Conservation (phyloP, 2,888 invertebrate genomes). For the Stenodera caucasica region DNA sequence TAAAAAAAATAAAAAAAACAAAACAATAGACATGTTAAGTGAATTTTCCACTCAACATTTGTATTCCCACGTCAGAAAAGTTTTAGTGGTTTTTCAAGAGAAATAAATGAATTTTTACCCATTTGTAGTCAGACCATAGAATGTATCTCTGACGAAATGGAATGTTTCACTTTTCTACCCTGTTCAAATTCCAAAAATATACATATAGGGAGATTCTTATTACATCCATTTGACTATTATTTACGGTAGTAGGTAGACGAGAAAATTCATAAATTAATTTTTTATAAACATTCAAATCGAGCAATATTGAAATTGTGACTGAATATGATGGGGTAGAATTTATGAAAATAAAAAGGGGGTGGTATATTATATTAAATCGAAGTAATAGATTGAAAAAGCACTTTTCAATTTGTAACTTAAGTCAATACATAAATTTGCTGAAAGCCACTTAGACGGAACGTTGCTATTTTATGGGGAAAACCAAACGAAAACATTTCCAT, state of each 20-base stretch:
- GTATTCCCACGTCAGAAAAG: constrained; percentile 45
- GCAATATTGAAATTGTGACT: constrained; percentile 20
- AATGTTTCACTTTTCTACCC: constrained; percentile 39
- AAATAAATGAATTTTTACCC: constrained; percentile 48
- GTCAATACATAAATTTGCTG: constrained; percentile 45
- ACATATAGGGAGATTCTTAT: constrained; percentile 17
- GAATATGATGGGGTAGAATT: too few species aligned
- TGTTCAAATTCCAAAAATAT: constrained; percentile 16
- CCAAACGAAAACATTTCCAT: constrained; percentile 37
- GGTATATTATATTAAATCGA: constrained; percentile 39
- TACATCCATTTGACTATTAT: too few species aligned
- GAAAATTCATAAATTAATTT: constrained; percentile 21
- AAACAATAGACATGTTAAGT: constrained; percentile 43
- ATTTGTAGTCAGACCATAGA: constrained; percentile 42
- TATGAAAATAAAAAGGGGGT: neutral
- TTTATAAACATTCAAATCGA: constrained; percentile 10
- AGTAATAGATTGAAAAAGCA: constrained; percentile 41
- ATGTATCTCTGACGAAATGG: constrained; percentile 38
- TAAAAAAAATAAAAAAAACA: constrained; percentile 22
- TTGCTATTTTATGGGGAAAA: constrained; percentile 26
- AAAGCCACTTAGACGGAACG: constrained; percentile 42
- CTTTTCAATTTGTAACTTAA: constrained; percentile 45
- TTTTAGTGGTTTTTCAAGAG: constrained; percentile 44
- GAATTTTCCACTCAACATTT: constrained; percentile 47
- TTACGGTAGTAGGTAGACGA: too few species aligned